phyloP scores from a whole-genome alignment of 2,888 invertebrate species.

The Stenoptilia bipunctidactyla region DNA sequence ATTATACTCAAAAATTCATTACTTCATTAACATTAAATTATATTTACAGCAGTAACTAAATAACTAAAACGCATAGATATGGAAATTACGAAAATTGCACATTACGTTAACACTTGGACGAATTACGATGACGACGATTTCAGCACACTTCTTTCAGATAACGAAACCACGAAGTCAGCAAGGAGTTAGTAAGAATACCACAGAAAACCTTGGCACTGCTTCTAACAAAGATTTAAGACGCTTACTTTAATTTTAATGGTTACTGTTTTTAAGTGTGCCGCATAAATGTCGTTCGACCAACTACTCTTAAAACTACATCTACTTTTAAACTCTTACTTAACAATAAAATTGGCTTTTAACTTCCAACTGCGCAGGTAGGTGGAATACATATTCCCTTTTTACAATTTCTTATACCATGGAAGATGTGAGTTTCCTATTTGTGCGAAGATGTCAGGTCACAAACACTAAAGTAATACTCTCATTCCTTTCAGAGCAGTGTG shows the following conservation, averaged over 20 bases:
- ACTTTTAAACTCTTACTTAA: conserved; percentile 54
- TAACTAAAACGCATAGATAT: conserved; percentile 58
- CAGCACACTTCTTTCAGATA: too few relatives aligned
- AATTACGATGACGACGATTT: conserved; percentile 21
- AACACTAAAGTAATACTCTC: conserved; percentile 11
- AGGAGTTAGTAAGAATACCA: too few relatives aligned
- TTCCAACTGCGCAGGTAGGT: conserved; percentile 8
- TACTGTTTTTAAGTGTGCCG: too few relatives aligned
- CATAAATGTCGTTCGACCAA: neutral
- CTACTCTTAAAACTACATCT: conserved; percentile 50
- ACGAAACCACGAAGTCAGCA: too few relatives aligned
- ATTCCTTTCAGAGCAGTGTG: too few relatives aligned
- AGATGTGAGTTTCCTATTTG: conserved; percentile 19
- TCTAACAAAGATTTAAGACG: too few relatives aligned
- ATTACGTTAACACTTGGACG: conserved; percentile 60
- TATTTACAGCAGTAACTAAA: neutral
- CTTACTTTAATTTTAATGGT: too few relatives aligned
- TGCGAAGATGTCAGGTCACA: conserved; percentile 35
- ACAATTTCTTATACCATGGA: neutral
- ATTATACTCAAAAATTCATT: conserved; percentile 38
- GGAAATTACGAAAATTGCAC: conserved; percentile 68
- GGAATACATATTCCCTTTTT: neutral
- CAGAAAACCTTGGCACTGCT: too few relatives aligned
- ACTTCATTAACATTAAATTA: conserved; percentile 51
- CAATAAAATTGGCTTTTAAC: conserved; percentile 56